phyloP scores from a whole-genome alignment of 2,113 vertebrate genomes.

The Kryptolebias marmoratus region DNA sequence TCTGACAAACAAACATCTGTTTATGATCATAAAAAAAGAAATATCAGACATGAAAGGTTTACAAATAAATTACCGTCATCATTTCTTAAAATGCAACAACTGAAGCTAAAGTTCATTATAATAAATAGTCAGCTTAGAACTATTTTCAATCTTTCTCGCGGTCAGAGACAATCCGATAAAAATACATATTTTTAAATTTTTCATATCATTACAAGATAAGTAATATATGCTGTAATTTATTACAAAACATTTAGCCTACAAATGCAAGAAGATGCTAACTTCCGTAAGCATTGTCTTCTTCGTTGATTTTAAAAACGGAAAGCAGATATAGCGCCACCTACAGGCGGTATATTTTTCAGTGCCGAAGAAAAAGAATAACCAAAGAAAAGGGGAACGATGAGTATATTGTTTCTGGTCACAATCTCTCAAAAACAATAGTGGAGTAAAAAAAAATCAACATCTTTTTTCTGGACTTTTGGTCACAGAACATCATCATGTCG shows the following conservation, averaged over 20 bases:
- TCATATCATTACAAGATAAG: too few relatives aligned
- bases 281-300: slow-evolving; percentile 37
- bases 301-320: not conserved
- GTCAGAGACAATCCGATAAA: not conserved
- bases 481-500: too few relatives aligned
- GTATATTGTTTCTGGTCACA: too few relatives aligned
- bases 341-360: not conserved
- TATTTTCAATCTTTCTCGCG: not conserved
- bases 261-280: not conserved
- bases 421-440: not conserved
- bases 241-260: not conserved
- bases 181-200: not conserved
- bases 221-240: not conserved
- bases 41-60: not conserved
- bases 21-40: not conserved
- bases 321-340: slow-evolving; percentile 13
- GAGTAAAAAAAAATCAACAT: not conserved
- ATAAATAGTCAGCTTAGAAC: not conserved
- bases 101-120: not conserved
- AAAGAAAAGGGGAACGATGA: too few relatives aligned
- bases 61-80: not conserved
- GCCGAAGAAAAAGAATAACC: too few relatives aligned
- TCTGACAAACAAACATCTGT: not conserved
- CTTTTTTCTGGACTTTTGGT: not conserved
- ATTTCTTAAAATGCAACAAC: not conserved